Evolutionary conservation across 2,888 invertebrate species (phyloP).

Genomic region (Cheilosia vulpina): DNA sequence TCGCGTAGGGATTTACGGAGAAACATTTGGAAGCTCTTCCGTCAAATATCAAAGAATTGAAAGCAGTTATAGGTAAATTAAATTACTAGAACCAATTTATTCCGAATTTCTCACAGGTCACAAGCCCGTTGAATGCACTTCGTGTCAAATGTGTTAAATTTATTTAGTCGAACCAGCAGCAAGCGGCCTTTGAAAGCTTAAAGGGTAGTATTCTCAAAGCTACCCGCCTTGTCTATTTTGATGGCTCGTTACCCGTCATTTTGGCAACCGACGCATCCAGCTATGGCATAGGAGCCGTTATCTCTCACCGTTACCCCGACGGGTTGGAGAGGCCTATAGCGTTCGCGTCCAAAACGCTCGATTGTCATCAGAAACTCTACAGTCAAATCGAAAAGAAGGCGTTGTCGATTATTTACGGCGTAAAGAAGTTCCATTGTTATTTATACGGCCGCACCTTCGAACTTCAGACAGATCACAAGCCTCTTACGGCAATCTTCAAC

Average conservation of each 20-base stretch:
- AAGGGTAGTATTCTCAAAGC: conserved; percentile 37
- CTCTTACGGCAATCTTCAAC: conserved; percentile 57
- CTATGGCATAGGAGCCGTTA: conserved; percentile 54
- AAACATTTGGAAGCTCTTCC: conserved; percentile 53
- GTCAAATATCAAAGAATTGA: conserved; percentile 19
- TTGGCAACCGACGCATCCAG: conserved; percentile 62
- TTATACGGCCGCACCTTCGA: conserved; percentile 39
- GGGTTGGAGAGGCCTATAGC: conserved; percentile 56
- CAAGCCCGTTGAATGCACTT: conserved; percentile 51
- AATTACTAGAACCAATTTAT: conserved; percentile 72
- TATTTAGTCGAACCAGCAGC: conserved; percentile 31
- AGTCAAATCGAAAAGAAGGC: conserved; percentile 65
- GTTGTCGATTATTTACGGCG: too few relatives aligned
- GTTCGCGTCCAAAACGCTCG: conserved; percentile 66
- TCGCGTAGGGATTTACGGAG: conserved; percentile 46
- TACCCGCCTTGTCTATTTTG: conserved; percentile 51
- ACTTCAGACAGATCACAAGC: conserved; percentile 61
- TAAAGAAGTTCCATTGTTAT: conserved; percentile 58
- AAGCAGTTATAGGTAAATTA: conserved; percentile 62
- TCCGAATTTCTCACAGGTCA: conserved; percentile 52
- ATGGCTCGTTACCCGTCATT: conserved; percentile 41
- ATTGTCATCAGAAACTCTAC: conserved; percentile 48
- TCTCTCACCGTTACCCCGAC: conserved; percentile 51
- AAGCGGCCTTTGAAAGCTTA: conserved; percentile 28
- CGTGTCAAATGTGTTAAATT: conserved; percentile 13